These are phyloP conservation scores for Chrysemys picta DNA, from an alignment of 2,113 vertebrate species.

Conservation along the genomic window DNA sequence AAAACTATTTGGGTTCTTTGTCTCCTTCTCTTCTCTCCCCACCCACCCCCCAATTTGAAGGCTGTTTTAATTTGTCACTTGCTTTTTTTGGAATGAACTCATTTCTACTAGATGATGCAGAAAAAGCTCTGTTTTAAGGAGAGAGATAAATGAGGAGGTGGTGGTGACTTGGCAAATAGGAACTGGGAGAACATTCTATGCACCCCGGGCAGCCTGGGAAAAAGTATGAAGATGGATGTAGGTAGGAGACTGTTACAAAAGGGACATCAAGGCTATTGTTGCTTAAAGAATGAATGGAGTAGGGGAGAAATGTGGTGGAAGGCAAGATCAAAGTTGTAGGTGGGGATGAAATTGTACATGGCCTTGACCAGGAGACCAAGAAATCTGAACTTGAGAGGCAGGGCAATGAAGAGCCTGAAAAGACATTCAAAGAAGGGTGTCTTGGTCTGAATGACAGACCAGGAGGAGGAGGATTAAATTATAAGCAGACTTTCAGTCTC, in stretches of 20 bases:
- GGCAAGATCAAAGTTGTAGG: neutral
- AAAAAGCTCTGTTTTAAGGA: accelerated
- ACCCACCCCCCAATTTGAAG: neutral
- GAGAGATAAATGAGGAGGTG: neutral
- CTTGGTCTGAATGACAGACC: neutral
- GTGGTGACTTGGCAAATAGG: neutral
- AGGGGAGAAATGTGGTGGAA: neutral
- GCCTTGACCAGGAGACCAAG: neutral
- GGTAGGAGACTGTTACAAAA: neutral
- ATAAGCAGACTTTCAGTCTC: neutral
- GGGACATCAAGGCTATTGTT: neutral
- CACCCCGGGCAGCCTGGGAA: neutral
- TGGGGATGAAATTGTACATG: neutral
- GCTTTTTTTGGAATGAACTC: neutral
- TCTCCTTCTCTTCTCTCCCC: no score
- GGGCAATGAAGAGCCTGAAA: neutral
- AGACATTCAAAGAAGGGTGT: neutral
- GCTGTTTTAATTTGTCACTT: neutral
- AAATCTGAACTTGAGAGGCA: neutral
- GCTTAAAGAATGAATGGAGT: neutral
- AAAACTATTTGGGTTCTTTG: neutral
- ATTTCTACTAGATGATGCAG: neutral
- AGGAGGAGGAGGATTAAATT: neutral
- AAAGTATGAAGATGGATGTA: neutral
- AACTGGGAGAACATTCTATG: neutral